Conservation (phyloP, 2,113 vertebrate genomes). For the Cryptotis parvus region DNA sequence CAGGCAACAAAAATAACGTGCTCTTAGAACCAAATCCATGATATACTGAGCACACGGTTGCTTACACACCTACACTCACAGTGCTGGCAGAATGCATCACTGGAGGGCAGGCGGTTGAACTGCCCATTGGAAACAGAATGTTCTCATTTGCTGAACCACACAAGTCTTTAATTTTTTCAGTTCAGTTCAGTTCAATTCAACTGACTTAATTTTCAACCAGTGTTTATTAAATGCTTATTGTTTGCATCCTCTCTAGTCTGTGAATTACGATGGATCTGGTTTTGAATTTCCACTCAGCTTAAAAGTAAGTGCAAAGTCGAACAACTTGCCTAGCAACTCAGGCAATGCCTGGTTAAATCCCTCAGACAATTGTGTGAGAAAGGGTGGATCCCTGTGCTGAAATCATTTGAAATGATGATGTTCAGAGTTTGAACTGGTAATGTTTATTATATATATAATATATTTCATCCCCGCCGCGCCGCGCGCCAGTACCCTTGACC, state of each 20-base stretch:
- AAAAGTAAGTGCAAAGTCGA: conserved; percentile 15
- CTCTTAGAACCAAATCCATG: conserved; percentile 16
- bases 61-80: conserved; percentile 31
- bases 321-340: conserved; percentile 54
- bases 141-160: conserved; percentile 77
- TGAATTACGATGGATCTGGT: conserved; percentile 62
- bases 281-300: conserved; percentile 69
- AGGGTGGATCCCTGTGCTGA: not conserved
- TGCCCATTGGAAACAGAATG: conserved; percentile 72
- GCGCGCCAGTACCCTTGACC: too few relatives aligned
- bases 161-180: conserved; percentile 81
- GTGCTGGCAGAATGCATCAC: not conserved
- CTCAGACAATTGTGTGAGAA: not conserved
- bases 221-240: conserved; percentile 78
- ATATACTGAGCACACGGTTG: not conserved
- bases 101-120: conserved; percentile 29
- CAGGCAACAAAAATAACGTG: conserved; percentile 77
- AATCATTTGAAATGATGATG: conserved; percentile 53
- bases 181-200: conserved; percentile 81
- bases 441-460: too few relatives aligned
- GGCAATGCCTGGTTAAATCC: conserved; percentile 16
- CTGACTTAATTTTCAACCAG: conserved; percentile 78
- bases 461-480: too few relatives aligned
- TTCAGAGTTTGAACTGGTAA: conserved; percentile 44
- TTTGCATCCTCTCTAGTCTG: conserved; percentile 61